Evolutionary conservation across 2,113 vertebrate genomes (phyloP).

Genomic region (Falco punctatus): DNA sequence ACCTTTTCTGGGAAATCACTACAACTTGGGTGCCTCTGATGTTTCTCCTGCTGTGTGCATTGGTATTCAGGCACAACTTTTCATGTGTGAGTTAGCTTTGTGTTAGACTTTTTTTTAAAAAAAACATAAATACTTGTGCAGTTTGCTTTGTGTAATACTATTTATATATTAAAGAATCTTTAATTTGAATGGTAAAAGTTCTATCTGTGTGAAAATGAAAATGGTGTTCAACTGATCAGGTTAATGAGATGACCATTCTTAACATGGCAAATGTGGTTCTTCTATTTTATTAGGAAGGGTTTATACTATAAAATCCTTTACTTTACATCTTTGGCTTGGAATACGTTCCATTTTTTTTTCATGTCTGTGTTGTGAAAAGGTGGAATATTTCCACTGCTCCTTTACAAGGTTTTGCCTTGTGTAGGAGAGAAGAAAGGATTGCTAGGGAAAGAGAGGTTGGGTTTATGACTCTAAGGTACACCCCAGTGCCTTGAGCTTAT

Average conservation of each 20-base stretch:
- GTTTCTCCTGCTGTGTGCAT: no score
- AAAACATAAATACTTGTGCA: neutral
- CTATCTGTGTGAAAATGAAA: neutral
- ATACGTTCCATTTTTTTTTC: neutral
- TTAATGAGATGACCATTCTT: neutral
- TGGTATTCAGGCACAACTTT: no score
- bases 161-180: neutral
- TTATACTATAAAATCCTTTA: neutral
- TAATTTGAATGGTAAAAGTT: neutral
- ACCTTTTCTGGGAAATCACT: neutral
- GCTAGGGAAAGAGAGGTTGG: neutral
- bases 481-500: neutral
- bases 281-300: neutral
- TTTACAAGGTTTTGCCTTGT: neutral
- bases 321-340: neutral
- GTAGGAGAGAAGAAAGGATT: neutral
- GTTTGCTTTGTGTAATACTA: neutral
- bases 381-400: neutral
- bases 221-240: neutral
- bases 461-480: neutral
- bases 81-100: no score
- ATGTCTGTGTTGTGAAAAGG: neutral
- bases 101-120: no score
- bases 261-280: neutral
- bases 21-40: neutral